Evolutionary conservation across 1,140 invertebrate species (phyloP).

Genomic region (Platyura marginata): DNA sequence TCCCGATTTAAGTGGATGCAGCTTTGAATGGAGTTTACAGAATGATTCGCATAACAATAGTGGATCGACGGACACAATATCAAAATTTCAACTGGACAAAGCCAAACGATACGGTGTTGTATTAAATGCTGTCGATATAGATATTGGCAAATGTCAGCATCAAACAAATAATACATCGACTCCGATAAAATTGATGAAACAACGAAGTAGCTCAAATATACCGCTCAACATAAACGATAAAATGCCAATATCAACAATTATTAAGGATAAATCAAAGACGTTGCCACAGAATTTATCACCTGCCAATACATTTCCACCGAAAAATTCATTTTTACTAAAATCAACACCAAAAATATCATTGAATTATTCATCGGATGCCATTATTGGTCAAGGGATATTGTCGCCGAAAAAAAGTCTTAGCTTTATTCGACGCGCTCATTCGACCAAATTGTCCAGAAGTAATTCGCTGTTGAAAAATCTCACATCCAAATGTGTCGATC

Average conservation of each 20-base stretch:
- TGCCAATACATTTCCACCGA: conserved; percentile 20
- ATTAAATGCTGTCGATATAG: conserved; percentile 16
- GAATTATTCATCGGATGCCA: conserved; percentile 5
- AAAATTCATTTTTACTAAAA: conserved; percentile 21
- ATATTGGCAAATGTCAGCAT: conserved; percentile 21
- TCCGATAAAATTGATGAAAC: conserved; percentile 24
- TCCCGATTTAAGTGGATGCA: conserved; percentile 9
- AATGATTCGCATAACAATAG: not conserved
- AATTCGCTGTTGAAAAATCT: conserved; percentile 34
- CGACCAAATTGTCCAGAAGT: conserved; percentile 47
- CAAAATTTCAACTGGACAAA: conserved; percentile 5
- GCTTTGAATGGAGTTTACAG: conserved; percentile 19
- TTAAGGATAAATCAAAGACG: conserved; percentile 34
- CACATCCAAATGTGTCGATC: conserved; percentile 15
- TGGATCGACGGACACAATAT: not conserved
- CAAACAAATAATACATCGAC: conserved; percentile 24
- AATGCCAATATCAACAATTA: conserved; percentile 21
- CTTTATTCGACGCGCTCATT: conserved; percentile 46
- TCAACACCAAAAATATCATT: conserved; percentile 16
- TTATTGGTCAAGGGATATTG: not conserved
- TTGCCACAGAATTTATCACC: conserved; percentile 31
- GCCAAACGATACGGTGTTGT: conserved; percentile 23
- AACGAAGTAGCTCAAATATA: conserved; percentile 22
- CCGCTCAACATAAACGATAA: conserved; percentile 13
- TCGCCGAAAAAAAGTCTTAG: conserved; percentile 30